Evolutionary conservation across 2,888 invertebrate species (phyloP).

Genomic region (Zonitis immaculata): DNA sequence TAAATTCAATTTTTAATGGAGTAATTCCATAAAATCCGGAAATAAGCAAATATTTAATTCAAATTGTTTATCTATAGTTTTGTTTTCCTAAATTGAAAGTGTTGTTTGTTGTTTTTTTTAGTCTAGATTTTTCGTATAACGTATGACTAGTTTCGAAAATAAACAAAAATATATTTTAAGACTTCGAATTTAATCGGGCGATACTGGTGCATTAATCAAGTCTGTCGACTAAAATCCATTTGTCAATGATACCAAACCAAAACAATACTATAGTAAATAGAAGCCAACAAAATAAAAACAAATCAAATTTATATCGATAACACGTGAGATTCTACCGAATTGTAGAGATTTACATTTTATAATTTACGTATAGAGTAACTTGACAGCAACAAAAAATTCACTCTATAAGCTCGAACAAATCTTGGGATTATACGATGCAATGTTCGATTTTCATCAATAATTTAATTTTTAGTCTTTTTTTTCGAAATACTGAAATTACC

Average conservation of each 20-base stretch:
- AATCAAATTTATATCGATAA: conserved; percentile 12
- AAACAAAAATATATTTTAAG: conserved; percentile 27
- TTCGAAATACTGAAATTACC: too few species aligned
- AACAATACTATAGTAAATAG: background rate
- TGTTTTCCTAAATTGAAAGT: background rate
- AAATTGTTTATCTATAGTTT: too few species aligned
- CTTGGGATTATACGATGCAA: background rate
- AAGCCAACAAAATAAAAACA: conserved; percentile 12
- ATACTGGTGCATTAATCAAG: conserved; percentile 1
- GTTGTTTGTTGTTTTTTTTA: background rate
- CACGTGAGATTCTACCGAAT: conserved; percentile 15
- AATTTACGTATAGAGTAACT: conserved; percentile 8
- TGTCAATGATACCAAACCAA: conserved; percentile 1
- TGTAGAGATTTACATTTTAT: conserved; percentile 16
- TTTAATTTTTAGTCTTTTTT: too few species aligned
- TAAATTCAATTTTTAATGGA: too few species aligned
- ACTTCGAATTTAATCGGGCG: conserved; percentile 18
- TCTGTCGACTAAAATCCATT: background rate
- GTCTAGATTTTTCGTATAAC: background rate
- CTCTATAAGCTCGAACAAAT: background rate
- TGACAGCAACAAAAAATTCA: background rate
- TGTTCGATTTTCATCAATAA: too few species aligned
- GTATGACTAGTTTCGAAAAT: conserved; percentile 11
- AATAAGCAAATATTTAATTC: too few species aligned
- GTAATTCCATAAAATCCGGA: background rate